Conservation (phyloP, 1,140 invertebrate genomes). For the Paraescarpia echinospica region DNA sequence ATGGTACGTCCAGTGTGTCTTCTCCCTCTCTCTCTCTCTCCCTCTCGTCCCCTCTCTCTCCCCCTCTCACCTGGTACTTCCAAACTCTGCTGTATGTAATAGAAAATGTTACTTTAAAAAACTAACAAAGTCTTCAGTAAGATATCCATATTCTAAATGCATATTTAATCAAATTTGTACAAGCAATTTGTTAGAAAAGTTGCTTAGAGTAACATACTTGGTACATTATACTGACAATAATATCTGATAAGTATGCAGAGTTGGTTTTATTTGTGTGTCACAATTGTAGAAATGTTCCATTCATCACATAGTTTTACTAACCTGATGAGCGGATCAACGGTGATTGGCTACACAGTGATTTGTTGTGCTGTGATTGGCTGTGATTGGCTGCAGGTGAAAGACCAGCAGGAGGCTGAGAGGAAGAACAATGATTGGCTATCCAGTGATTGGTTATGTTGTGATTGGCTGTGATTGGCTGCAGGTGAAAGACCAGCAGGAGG, state of each 20-base stretch:
- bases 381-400: no score
- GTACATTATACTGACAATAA: background rate
- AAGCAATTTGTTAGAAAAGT: background rate
- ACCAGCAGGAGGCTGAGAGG: no score
- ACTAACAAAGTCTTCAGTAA: no score
- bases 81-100: background rate
- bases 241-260: background rate
- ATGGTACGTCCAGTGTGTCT: slow-evolving; percentile 69
- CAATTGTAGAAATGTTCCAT: background rate
- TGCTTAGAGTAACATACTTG: background rate
- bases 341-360: background rate
- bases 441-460: background rate
- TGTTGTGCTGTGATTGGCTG: background rate
- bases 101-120: no score
- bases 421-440: background rate
- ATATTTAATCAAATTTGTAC: background rate
- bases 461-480: no score
- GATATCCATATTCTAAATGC: no score
- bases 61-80: no score
- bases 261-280: background rate
- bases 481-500: no score
- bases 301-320: no score
- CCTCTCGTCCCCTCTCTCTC: no score
- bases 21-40: no score
- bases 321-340: no score